A percentile compares a stretch with the other conserved stretches of the same genome.
These are phyloP conservation scores for Camponotus fellah DNA, from an alignment of 2,888 invertebrate species.

Conservation along the genomic window DNA sequence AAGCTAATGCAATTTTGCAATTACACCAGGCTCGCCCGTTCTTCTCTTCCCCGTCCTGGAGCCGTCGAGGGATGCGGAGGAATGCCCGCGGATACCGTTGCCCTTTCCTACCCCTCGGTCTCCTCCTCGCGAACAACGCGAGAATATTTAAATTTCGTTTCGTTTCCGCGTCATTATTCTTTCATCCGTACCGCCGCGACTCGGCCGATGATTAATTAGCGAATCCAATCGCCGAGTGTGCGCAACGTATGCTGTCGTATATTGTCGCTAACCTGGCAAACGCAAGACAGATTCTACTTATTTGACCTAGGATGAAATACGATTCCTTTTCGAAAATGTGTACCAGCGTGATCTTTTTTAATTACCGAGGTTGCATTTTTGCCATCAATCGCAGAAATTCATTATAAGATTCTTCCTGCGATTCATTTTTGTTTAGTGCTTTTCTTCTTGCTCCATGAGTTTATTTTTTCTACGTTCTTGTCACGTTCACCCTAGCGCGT, in stretches of 20 bases:
- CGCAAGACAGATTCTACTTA: constrained; percentile 37
- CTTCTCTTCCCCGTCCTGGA: constrained; percentile 62
- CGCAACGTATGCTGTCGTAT: constrained; percentile 50
- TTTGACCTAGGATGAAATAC: constrained; percentile 24
- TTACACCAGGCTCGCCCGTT: constrained; percentile 77
- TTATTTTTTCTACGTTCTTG: constrained; percentile 56
- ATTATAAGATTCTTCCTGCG: not conserved
- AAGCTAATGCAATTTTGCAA: constrained; percentile 84
- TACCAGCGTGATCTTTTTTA: not conserved
- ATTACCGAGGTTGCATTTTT: not conserved
- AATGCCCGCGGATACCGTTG: constrained; percentile 71
- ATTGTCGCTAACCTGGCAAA: constrained; percentile 19
- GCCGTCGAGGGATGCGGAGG: constrained; percentile 67
- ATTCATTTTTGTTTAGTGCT: constrained; percentile 5
- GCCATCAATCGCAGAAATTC: constrained; percentile 44
- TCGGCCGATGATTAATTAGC: constrained; percentile 79
- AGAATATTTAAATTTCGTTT: constrained; percentile 82
- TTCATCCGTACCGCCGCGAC: constrained; percentile 75
- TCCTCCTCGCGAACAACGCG: constrained; percentile 65
- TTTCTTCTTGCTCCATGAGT: constrained; percentile 32
- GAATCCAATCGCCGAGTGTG: constrained; percentile 79
- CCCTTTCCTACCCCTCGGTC: constrained; percentile 36
- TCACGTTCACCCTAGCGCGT: constrained; percentile 51
- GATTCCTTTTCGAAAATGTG: not conserved
- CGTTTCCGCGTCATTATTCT: constrained; percentile 82